Conservation (phyloP, 1,140 invertebrate genomes). For the Rhagoletis zephyria region DNA sequence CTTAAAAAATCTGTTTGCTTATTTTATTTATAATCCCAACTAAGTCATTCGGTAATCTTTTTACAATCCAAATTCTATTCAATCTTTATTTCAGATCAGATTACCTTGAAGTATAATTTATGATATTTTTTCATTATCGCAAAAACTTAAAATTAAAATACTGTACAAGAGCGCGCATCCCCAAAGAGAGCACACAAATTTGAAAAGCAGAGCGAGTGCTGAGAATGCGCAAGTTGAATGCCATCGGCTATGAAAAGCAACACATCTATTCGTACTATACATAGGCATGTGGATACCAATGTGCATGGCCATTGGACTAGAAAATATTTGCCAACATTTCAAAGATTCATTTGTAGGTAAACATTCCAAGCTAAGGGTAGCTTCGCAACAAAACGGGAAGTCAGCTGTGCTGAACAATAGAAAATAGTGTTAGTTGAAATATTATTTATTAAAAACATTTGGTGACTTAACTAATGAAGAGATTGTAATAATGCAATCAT, state of each 20-base stretch:
- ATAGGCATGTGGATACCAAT: background rate
- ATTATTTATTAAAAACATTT: background rate
- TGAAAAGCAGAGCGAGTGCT: background rate
- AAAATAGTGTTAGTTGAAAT: background rate
- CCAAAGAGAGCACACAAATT: background rate
- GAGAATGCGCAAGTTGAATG: background rate
- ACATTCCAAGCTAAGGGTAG: constrained; percentile 1
- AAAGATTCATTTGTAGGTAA: constrained; percentile 1
- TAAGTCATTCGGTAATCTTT: too few relatives aligned
- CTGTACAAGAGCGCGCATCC: background rate
- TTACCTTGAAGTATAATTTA: background rate
- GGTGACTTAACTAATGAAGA: constrained; percentile 9
- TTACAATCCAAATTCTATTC: too few relatives aligned
- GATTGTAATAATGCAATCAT: background rate
- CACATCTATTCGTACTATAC: background rate
- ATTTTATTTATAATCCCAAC: too few relatives aligned
- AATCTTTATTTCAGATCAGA: too few relatives aligned
- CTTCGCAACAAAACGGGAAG: background rate
- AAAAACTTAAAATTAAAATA: background rate
- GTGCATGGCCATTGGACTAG: background rate
- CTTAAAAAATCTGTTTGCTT: too few relatives aligned
- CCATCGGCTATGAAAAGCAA: background rate
- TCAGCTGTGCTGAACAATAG: background rate
- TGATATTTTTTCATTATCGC: background rate
- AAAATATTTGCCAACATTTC: constrained; percentile 19